Evolutionary conservation across 2,797 vertebrate genomes (phyloP).

Genomic region (Gouania willdenowi): DNA sequence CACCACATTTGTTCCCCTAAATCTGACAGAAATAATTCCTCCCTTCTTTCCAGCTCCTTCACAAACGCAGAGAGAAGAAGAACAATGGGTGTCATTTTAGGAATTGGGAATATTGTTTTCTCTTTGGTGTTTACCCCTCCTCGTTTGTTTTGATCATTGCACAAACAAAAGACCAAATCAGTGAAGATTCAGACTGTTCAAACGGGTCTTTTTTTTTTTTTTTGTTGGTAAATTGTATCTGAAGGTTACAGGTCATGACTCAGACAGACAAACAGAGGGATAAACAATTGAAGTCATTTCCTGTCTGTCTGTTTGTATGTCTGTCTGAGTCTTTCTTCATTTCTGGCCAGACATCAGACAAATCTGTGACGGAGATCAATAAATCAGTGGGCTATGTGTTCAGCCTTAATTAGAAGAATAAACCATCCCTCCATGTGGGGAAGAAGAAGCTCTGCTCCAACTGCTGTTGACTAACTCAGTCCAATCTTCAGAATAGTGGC

Average conservation of each 20-base stretch:
- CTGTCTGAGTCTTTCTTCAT: constrained; percentile 23
- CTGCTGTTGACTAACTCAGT: constrained; percentile 74
- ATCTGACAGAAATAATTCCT: constrained; percentile 64
- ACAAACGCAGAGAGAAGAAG: constrained; percentile 44
- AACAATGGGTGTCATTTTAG: constrained; percentile 65
- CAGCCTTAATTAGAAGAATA: constrained; percentile 80
- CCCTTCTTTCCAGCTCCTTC: constrained; percentile 20
- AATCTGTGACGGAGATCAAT: constrained; percentile 81
- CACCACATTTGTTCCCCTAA: constrained; percentile 60
- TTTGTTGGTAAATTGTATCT: constrained; percentile 41
- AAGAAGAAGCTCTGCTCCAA: constrained; percentile 62
- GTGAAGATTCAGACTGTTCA: constrained; percentile 24
- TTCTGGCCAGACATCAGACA: constrained; percentile 70
- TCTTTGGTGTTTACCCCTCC: constrained; percentile 26
- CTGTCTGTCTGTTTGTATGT: constrained; percentile 9
- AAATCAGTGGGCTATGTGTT: constrained; percentile 80
- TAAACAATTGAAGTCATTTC: constrained; percentile 33
- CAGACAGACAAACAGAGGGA: too few relatives aligned
- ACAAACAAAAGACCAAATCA: constrained; percentile 50
- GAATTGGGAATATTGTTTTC: constrained; percentile 38
- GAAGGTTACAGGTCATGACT: constrained; percentile 57
- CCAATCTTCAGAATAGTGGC: constrained; percentile 11
- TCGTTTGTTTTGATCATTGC: constrained; percentile 42
- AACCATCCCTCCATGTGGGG: constrained; percentile 69
- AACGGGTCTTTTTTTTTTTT: too few relatives aligned